Conservation (phyloP, 1,140 invertebrate genomes). For the Triops cancriformis region DNA sequence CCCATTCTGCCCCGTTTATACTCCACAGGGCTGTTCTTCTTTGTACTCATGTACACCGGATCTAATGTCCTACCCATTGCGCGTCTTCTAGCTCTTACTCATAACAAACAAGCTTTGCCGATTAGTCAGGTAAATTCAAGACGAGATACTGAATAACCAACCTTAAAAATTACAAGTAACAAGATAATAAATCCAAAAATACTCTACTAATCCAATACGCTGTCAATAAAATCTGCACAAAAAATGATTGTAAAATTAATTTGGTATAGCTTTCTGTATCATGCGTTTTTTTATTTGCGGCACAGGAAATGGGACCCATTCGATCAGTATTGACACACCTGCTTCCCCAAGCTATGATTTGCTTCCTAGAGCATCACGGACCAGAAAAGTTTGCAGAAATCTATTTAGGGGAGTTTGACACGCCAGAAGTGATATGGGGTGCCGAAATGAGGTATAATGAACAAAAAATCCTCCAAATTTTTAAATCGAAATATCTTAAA, state of each 20-base stretch:
- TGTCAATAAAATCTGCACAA: too few species aligned
- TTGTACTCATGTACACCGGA: constrained; percentile 98
- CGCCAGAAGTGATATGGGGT: constrained; percentile 95
- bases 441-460: constrained; percentile 62
- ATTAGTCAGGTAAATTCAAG: constrained; percentile 57
- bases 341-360: constrained; percentile 95
- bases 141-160: not conserved
- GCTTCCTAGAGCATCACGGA: constrained; percentile 96
- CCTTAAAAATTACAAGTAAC: not conserved
- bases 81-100: constrained; percentile 84
- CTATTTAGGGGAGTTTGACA: constrained; percentile 98
- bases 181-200: too few species aligned
- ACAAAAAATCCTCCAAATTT: constrained; percentile 22
- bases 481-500: constrained; percentile 26
- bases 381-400: constrained; percentile 98
- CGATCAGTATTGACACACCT: constrained; percentile 72
- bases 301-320: not conserved
- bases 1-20: constrained; percentile 89
- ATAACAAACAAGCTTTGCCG: constrained; percentile 90
- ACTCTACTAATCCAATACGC: too few species aligned
- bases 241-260: not conserved
- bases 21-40: constrained; percentile 93
- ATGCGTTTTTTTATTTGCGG: not conserved
- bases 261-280: constrained; percentile 7
- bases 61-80: constrained; percentile 95